Percentiles rank a stretch among this genome's conserved stretches.
phyloP scores from a whole-genome alignment of 2,888 invertebrate genomes.

The Tanypteryx hageni region DNA sequence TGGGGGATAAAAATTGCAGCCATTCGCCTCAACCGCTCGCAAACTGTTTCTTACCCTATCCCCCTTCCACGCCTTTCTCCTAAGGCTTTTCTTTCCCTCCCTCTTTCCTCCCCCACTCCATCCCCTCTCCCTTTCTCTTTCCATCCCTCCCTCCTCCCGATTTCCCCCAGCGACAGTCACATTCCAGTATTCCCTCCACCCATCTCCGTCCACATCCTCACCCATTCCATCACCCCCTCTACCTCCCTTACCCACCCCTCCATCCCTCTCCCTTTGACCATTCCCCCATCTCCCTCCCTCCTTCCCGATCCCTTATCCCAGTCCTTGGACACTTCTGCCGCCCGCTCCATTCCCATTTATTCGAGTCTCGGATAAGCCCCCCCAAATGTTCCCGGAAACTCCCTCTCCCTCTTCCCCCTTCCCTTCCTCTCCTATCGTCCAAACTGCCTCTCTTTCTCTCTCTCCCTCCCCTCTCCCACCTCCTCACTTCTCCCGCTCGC shows the following conservation, averaged over 20 bases:
- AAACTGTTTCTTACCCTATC: slow-evolving; percentile 52
- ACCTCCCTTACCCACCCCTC: not conserved
- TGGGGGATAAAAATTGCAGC: slow-evolving; percentile 54
- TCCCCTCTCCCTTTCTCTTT: not conserved
- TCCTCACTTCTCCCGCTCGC: not conserved
- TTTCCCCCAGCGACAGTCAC: not conserved
- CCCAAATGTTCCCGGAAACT: not conserved
- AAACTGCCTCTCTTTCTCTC: not conserved
- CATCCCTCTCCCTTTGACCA: not conserved
- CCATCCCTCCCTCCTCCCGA: not conserved
- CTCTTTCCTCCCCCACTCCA: not conserved
- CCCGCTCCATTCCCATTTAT: slow-evolving; percentile 48
- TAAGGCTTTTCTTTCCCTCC: not conserved
- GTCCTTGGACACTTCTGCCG: slow-evolving; percentile 39
- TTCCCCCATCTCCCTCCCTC: not conserved
- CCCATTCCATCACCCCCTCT: not conserved
- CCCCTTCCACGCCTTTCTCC: not conserved
- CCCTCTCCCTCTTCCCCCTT: not conserved
- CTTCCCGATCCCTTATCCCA: not conserved
- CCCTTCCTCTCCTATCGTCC: not conserved
- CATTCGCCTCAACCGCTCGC: slow-evolving; percentile 50
- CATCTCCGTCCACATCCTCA: not conserved
- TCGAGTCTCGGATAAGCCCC: slow-evolving; percentile 21
- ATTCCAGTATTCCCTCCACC: not conserved
- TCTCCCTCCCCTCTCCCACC: not conserved